Conservation (phyloP, 2,113 vertebrate genomes). For the Chloebia gouldiae region DNA sequence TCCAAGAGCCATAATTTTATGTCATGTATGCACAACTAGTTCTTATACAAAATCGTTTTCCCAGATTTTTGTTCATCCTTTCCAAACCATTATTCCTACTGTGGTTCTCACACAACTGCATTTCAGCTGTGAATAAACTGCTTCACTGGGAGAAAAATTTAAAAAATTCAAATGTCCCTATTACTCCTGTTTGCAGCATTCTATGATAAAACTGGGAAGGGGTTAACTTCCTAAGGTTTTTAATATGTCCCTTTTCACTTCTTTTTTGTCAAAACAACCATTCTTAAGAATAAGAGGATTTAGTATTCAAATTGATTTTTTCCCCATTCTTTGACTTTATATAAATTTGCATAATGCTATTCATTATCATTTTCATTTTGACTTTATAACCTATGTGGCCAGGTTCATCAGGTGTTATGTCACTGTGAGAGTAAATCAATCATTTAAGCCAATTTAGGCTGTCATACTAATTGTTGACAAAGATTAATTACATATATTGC, state of each 20-base stretch:
- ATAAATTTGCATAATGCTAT: neutral
- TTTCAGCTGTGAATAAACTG: neutral
- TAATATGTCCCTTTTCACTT: neutral
- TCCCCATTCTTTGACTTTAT: neutral
- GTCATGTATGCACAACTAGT: neutral
- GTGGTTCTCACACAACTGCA: neutral
- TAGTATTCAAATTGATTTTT: neutral
- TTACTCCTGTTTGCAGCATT: neutral
- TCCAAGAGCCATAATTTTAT: neutral
- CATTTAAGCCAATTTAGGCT: constrained; percentile 46
- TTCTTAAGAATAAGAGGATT: neutral
- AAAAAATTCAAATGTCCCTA: neutral
- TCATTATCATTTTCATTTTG: neutral
- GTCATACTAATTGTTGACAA: constrained; percentile 24
- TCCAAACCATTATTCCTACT: neutral
- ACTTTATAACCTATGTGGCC: neutral
- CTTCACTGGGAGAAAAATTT: neutral
- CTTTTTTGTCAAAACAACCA: neutral
- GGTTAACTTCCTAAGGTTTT: neutral
- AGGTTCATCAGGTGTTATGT: neutral
- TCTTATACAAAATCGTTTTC: neutral
- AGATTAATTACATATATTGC: constrained; percentile 1
- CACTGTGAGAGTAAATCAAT: constrained; percentile 10
- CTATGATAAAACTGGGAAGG: neutral
- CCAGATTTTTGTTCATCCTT: neutral